Evolutionary conservation across 2,797 vertebrate genomes (phyloP).

Genomic region (Botia almorhae): DNA sequence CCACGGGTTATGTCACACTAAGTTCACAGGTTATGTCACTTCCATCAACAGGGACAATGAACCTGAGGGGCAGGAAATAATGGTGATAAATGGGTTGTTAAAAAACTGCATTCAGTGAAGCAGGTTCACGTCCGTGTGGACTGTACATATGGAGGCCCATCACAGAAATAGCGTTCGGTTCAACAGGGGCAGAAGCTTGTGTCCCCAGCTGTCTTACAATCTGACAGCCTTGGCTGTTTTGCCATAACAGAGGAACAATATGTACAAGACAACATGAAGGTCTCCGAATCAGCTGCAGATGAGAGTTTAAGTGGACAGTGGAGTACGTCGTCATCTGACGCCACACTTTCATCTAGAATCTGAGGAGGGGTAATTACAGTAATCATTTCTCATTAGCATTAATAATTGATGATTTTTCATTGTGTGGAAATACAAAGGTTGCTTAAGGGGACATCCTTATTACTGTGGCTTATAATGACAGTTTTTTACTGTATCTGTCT

Average conservation of each 20-base stretch:
- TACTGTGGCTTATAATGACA: not conserved
- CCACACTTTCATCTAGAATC: slow-evolving; percentile 6
- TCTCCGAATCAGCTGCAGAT: not conserved
- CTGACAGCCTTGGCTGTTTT: slow-evolving; percentile 46
- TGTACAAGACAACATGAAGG: slow-evolving; percentile 36
- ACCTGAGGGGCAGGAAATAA: no score
- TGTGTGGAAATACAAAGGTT: not conserved
- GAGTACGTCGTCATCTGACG: not conserved
- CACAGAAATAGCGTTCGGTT: not conserved
- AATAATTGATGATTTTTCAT: not conserved
- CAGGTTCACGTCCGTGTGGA: no score
- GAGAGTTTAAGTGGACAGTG: not conserved
- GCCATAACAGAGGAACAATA: slow-evolving; percentile 42
- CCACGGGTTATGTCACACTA: not conserved
- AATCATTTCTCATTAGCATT: not conserved
- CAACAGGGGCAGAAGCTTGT: slow-evolving; percentile 11
- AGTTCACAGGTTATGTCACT: not conserved
- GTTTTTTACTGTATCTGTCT: not conserved
- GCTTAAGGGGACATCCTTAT: not conserved
- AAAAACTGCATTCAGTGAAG: no score
- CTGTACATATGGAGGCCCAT: not conserved
- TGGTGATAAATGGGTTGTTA: no score
- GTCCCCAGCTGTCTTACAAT: slow-evolving; percentile 3
- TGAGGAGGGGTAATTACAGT: not conserved
- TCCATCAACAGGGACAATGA: not conserved